These are phyloP conservation scores for Australoheros facetus DNA, from an alignment of 2,797 vertebrate genomes.

Conservation along the genomic window DNA sequence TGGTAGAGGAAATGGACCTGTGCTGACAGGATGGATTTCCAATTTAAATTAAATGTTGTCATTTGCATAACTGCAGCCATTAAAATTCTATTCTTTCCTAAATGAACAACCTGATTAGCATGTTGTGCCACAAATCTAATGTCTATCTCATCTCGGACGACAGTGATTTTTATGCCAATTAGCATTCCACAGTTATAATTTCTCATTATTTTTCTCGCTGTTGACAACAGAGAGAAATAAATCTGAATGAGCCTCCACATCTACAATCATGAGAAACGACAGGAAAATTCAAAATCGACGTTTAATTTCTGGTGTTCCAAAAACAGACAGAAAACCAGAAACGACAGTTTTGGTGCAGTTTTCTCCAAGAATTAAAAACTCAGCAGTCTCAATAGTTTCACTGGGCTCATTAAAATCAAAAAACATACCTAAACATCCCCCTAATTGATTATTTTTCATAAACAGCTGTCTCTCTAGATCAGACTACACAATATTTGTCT, in stretches of 20 bases:
- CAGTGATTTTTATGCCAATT: conserved; percentile 14
- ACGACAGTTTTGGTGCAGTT: not conserved
- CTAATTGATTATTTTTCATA: not conserved
- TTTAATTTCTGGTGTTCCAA: not conserved
- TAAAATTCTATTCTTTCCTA: not conserved
- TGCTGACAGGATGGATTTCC: not conserved
- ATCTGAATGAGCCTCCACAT: not conserved
- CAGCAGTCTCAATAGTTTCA: not conserved
- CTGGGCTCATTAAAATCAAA: accelerated
- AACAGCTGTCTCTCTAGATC: not conserved
- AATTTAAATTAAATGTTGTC: not conserved
- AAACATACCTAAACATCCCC: not conserved
- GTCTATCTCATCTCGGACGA: not conserved
- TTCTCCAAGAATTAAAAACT: not conserved
- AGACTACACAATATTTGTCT: not conserved
- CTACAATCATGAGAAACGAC: not conserved
- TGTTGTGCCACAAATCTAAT: not conserved
- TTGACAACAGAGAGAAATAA: not conserved
- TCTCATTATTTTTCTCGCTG: conserved; percentile 14
- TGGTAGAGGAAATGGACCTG: not conserved
- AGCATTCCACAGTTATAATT: conserved; percentile 17
- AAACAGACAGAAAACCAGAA: not conserved
- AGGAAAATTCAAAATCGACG: not conserved
- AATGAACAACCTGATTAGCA: conserved; percentile 8
- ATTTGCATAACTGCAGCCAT: conserved; percentile 14